Base-by-base conservation (phyloP, 2,797 vertebrate species). In the Phataginus tetradactyla region DNA sequence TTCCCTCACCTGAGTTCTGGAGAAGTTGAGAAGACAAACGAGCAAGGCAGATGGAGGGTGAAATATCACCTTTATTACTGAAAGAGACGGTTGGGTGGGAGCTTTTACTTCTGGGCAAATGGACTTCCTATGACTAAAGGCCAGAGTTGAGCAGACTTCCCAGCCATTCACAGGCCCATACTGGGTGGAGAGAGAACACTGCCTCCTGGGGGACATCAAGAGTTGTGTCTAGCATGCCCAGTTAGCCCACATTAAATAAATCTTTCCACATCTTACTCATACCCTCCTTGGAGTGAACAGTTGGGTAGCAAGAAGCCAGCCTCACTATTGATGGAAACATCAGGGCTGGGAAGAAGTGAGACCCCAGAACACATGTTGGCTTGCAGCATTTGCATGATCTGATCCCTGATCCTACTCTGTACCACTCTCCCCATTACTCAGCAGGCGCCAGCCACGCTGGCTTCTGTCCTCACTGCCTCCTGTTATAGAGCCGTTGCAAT, bases 101-200 rank as follows among this genome's bases (percentile, higher is more conserved):
- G 53, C 51, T 71, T 72, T 92, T 49, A 51, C n/a, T 59, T 85
- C 66, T 34, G n/a, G 39, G 29, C 27, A 77, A 77, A 27, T 34
- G 11, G n/a, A 32, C 23, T 59, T 81, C 77, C 53, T 10, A 9
- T 5, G 7, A 69, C 42, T 69, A 8, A 96, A 49, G 25, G n/a
- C 74, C 15, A 5, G 20, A 29, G 14, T 25, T 25, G 57, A 72
- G 53, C 27, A 57, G 71, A 79, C 39, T 20, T 79, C 49, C 32
- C 53, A 49, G 39, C 29, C 29, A 10, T 51, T 42, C 79, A 55
- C 15, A 66, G 32, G n/a, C 4, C n/a, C 23, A 42, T 1, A 17
- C 8, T 1, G 15, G 37, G 69, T 3, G 13, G 15, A 51, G 27
- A 78, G 29, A 84, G 27, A 66, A 7, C n/a, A 59, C 7, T 7